These are phyloP conservation scores for Nasonia longicornis DNA, from an alignment of 1,140 invertebrate species.

Conservation along the genomic window DNA sequence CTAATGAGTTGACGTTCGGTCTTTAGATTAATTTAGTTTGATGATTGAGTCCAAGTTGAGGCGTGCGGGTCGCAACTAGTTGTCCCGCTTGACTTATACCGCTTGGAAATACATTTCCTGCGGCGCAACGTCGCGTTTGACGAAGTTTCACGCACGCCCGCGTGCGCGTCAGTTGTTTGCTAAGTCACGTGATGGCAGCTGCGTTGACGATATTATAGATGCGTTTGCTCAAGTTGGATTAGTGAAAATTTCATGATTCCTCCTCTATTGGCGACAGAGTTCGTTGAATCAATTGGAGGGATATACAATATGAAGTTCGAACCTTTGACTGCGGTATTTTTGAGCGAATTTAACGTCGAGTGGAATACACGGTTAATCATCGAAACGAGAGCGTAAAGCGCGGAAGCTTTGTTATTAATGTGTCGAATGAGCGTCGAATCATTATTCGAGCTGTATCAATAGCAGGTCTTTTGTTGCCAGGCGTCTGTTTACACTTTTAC, in stretches of 20 bases:
- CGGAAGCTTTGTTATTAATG: slow-evolving; percentile 2
- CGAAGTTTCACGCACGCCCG: not conserved
- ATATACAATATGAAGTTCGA: too few relatives aligned
- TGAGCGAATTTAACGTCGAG: not conserved
- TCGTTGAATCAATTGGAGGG: too few relatives aligned
- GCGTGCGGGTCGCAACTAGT: not conserved
- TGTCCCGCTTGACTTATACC: not conserved
- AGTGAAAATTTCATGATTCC: too few relatives aligned
- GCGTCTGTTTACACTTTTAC: slow-evolving; percentile 24
- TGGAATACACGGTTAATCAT: not conserved
- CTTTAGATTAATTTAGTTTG: slow-evolving; percentile 24
- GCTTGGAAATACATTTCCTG: not conserved
- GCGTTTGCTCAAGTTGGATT: too few relatives aligned
- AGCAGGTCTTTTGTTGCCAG: not conserved
- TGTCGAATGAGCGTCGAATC: not conserved
- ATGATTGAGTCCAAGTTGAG: not conserved
- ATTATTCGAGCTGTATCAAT: not conserved
- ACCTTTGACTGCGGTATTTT: too few relatives aligned
- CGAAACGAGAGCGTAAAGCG: too few relatives aligned
- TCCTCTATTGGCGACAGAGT: too few relatives aligned
- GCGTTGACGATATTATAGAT: too few relatives aligned
- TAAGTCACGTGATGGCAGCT: too few relatives aligned
- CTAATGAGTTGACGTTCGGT: slow-evolving; percentile 7
- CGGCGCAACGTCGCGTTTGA: not conserved
- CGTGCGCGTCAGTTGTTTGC: not conserved